phyloP scores from a whole-genome alignment of 2,888 invertebrate genomes.

The Rhagophthalmus giganteus region DNA sequence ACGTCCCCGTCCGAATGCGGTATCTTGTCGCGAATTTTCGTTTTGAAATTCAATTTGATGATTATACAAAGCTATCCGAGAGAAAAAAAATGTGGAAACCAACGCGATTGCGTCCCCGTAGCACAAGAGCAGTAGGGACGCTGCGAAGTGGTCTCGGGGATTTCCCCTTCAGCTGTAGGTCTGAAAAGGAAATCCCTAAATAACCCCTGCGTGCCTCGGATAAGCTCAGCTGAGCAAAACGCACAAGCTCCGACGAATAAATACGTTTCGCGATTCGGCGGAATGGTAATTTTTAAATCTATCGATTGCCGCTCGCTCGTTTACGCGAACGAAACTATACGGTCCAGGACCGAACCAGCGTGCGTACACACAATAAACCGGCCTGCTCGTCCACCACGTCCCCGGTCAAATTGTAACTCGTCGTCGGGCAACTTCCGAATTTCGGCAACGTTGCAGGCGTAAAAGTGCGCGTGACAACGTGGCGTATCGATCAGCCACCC shows the following conservation, averaged over 20 bases:
- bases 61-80: too few species aligned
- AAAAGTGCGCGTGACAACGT: slow-evolving; percentile 32
- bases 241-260: not conserved
- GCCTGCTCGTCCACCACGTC: slow-evolving; percentile 36
- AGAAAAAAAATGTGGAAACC: not conserved
- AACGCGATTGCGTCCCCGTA: not conserved
- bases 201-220: not conserved
- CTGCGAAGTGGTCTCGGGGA: not conserved
- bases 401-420: slow-evolving; percentile 36
- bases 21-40: too few species aligned
- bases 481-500: slow-evolving; percentile 42
- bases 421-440: slow-evolving; percentile 12
- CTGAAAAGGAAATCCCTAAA: not conserved
- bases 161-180: not conserved
- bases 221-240: not conserved
- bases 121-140: not conserved
- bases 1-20: too few species aligned
- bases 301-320: slow-evolving; percentile 29
- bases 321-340: slow-evolving; percentile 29
- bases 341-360: slow-evolving; percentile 39
- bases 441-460: slow-evolving; percentile 18
- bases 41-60: too few species aligned
- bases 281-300: not conserved
- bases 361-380: too few species aligned
- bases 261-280: not conserved